Percentiles rank a stretch among this genome's conserved stretches.
These are phyloP conservation scores for Itoplectis maculator DNA, from an alignment of 2,888 invertebrate species.

Conservation along the genomic window DNA sequence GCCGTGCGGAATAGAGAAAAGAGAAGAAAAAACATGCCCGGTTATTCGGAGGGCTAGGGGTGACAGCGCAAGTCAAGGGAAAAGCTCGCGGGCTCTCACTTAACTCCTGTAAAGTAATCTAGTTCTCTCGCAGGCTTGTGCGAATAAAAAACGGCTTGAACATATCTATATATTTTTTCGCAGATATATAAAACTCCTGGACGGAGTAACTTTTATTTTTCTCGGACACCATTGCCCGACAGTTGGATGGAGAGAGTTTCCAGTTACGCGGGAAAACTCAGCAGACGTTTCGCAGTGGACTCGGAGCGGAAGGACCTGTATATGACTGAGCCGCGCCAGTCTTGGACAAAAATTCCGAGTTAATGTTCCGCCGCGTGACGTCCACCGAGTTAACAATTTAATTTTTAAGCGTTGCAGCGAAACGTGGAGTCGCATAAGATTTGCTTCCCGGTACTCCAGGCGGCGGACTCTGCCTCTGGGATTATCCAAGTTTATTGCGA, in stretches of 20 bases:
- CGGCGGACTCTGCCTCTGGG: neutral
- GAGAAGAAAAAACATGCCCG: neutral
- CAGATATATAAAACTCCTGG: neutral
- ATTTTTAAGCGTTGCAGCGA: no score
- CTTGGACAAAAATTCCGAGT: neutral
- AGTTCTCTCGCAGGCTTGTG: neutral
- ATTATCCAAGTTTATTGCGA: neutral
- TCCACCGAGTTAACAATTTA: neutral
- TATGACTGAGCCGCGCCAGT: neutral
- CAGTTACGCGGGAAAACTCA: neutral
- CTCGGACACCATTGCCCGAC: neutral
- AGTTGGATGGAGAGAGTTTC: neutral
- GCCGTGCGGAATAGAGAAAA: neutral
- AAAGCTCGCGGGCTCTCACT: neutral
- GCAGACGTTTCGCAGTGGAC: neutral
- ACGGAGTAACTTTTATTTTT: neutral
- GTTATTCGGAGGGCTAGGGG: neutral
- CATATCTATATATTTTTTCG: neutral
- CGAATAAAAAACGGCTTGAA: no score
- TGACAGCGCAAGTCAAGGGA: neutral
- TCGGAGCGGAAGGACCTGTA: neutral
- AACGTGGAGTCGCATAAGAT: no score
- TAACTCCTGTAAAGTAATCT: neutral
- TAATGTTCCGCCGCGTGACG: neutral
- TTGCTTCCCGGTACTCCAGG: no score